Conservation (phyloP, 2,888 invertebrate genomes). For the Macrophya annulata region DNA sequence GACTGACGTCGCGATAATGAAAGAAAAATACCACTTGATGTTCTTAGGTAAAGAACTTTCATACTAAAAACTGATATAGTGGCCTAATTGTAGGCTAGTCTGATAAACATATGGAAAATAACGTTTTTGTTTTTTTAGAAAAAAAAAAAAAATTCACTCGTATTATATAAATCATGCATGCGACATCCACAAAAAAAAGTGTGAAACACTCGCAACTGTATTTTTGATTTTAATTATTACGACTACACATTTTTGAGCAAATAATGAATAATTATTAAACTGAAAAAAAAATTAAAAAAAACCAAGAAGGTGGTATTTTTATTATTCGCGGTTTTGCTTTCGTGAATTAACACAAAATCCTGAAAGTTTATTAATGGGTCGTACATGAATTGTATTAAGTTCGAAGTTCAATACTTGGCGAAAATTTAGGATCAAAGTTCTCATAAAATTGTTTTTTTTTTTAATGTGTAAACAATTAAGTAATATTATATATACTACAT, state of each 20-base stretch:
- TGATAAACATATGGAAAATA: not conserved
- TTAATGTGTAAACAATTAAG: slow-evolving; percentile 60
- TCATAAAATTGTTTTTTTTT: slow-evolving; percentile 56
- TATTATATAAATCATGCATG: not conserved
- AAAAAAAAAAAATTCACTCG: not conserved
- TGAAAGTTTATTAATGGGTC: not conserved
- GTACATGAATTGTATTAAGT: not conserved
- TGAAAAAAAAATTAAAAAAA: not conserved
- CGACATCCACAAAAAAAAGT: not conserved
- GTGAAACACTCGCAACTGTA: not conserved
- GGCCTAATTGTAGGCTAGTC: not conserved
- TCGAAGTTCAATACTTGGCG: not conserved
- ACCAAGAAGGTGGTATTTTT: not conserved
- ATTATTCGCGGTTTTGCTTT: not conserved
- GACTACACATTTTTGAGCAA: not conserved
- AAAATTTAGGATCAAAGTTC: slow-evolving; percentile 36
- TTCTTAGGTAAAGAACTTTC: not conserved
- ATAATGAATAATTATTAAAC: not conserved
- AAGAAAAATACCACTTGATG: not conserved
- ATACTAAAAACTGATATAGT: not conserved
- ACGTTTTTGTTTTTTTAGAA: not conserved
- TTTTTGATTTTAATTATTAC: not conserved
- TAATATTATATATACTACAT: slow-evolving; percentile 55
- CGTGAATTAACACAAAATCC: not conserved
- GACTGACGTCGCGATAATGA: not conserved